Evolutionary conservation across 1,140 invertebrate species (phyloP).

Genomic region (Drosophila ananassae): DNA sequence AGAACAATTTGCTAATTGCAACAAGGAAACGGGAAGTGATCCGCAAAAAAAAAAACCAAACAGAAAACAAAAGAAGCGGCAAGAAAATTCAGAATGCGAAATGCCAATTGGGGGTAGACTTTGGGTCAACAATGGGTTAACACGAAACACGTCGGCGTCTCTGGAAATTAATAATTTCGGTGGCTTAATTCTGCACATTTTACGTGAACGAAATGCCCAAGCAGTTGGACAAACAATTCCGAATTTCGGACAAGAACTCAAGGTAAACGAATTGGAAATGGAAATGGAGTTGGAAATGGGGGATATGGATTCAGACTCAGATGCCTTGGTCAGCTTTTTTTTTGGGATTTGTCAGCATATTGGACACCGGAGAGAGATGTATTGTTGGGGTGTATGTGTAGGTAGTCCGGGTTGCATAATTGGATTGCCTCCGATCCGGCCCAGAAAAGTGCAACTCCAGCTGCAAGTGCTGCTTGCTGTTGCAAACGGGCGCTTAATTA

Average conservation of each 20-base stretch:
- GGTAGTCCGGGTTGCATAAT: constrained; percentile 64
- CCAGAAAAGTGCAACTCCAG: constrained; percentile 35
- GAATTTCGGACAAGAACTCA: constrained; percentile 5
- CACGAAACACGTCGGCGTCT: constrained; percentile 45
- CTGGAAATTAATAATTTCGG: constrained; percentile 73
- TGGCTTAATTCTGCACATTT: constrained; percentile 66
- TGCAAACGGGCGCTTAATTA: constrained; percentile 44
- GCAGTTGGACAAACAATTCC: constrained; percentile 25
- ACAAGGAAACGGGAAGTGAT: constrained; percentile 26
- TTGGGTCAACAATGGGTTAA: constrained; percentile 29
- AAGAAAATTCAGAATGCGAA: constrained; percentile 7
- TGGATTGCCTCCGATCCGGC: constrained; percentile 45
- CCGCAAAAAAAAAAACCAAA: neutral
- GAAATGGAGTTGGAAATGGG: constrained; percentile 27
- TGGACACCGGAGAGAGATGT: neutral
- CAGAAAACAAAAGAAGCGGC: neutral
- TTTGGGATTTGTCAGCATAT: constrained; percentile 31
- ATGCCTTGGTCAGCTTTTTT: constrained; percentile 55
- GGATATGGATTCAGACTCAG: constrained; percentile 20
- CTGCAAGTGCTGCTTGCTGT: constrained; percentile 9
- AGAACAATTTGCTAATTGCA: constrained; percentile 76
- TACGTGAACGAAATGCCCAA: constrained; percentile 67
- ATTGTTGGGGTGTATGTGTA: neutral
- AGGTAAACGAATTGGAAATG: constrained; percentile 54
- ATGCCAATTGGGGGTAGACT: neutral